Evolutionary conservation across 2,113 vertebrate genomes (phyloP), one percentile per base, ranked within the genome.

Genomic region (Talpa occidentalis): DNA sequence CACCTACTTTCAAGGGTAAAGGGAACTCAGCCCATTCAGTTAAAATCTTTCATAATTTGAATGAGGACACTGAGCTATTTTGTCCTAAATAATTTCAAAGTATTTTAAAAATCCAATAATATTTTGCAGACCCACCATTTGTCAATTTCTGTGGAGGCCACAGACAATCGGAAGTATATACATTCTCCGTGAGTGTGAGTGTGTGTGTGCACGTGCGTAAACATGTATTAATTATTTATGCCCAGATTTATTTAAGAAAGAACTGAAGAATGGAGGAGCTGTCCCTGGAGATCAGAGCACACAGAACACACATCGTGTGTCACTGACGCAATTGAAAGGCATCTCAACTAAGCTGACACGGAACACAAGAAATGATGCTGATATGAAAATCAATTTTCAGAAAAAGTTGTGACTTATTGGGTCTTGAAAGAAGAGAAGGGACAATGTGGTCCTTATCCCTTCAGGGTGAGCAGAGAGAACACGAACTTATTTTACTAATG

Each of bases 361-460:
- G 1, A 72, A 32, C 1, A 88, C 19, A 28, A 47, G 22, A 64
- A 62, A 81, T 2, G 24, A 30, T 7, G 60, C 24, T 16, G 14
- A 3, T 40, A 16, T 35, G 42, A 49, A 88, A 62, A 12, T 59
- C 11, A 59, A 4, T 12, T 90, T 60, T 62, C 6, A 47, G 24
- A 86, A 67, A 87, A 94, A 6, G 12, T 37, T 21, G 21, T 8
- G 22, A 73, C 4, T 69, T 69, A 40, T 0, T 16, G 21, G 32
- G 40, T 54, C 16, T 32, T 60, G 10, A 82, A 77, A 67, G 17
- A 94, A 92, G 60, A 78, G 56, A 92, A 40, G 4, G 24, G 37
- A 6, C 26, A 84, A 40, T 12, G 19, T 5, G 22, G 14, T 35
- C 11, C 19, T 40, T 9, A 44, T 5, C 49, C 10, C 47, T 67